Percentiles rank a stretch among this genome's conserved stretches.
Evolutionary conservation across 2,113 vertebrate species (phyloP).

Genomic region (Anthoscopus minutus): DNA sequence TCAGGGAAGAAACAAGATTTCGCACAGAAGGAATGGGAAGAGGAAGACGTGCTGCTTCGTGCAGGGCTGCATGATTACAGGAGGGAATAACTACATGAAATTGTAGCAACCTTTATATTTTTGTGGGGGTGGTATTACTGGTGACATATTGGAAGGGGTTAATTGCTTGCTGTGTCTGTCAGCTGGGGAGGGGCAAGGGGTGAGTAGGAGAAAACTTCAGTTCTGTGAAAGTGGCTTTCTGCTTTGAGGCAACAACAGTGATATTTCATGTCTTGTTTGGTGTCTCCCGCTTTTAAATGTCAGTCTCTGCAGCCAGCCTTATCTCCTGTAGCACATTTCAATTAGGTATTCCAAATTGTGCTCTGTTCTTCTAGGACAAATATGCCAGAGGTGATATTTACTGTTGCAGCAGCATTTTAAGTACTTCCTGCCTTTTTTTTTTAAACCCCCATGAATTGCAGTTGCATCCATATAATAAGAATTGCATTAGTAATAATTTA

Average conservation of each 20-base stretch:
- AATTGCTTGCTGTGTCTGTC: neutral
- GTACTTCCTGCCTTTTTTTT: neutral
- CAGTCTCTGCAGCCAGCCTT: constrained; percentile 69
- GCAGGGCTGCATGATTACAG: neutral
- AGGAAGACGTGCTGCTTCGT: neutral
- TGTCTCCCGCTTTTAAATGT: constrained; percentile 74
- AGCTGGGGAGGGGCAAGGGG: neutral
- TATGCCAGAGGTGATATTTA: constrained; percentile 73
- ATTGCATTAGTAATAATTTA: constrained; percentile 30
- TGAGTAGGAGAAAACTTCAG: constrained; percentile 28
- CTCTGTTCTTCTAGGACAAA: constrained; percentile 70
- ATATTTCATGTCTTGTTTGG: constrained; percentile 74
- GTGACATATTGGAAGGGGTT: neutral
- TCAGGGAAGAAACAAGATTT: neutral
- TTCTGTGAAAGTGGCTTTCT: constrained; percentile 50
- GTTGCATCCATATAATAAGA: neutral
- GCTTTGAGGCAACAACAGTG: constrained; percentile 62
- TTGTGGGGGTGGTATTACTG: neutral
- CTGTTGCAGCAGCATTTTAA: constrained; percentile 69
- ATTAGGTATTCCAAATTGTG: constrained; percentile 74
- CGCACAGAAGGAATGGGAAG: neutral
- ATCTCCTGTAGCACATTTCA: constrained; percentile 79
- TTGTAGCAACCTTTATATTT: neutral
- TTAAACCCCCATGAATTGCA: neutral
- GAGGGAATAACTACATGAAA: neutral